phyloP scores from a whole-genome alignment of 2,113 vertebrate species.

The Cynoglossus semilaevis region DNA sequence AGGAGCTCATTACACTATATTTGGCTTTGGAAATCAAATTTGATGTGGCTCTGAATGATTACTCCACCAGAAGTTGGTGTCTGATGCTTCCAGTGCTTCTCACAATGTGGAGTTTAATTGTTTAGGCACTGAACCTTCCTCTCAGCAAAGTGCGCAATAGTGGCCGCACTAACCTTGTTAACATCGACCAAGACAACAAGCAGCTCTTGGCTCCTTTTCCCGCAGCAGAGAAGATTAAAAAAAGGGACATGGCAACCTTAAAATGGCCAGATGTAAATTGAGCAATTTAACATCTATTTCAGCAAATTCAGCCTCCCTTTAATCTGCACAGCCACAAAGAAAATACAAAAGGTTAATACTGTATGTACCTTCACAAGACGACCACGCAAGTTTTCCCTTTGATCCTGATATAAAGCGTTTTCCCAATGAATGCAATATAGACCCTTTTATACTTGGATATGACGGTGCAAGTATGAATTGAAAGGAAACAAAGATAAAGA shows the following conservation, averaged over 20 bases:
- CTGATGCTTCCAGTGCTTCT: constrained; percentile 2
- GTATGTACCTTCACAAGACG: no score
- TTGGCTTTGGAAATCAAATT: background rate
- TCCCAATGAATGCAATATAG: no score
- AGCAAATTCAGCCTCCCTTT: constrained; percentile 49
- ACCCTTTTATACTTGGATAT: no score
- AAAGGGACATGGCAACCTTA: constrained; percentile 25
- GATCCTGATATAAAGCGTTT: constrained; percentile 31
- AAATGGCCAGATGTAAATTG: constrained; percentile 53
- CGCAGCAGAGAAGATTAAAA: constrained; percentile 39
- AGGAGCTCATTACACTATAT: no score
- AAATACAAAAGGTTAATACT: constrained; percentile 69
- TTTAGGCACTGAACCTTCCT: constrained; percentile 35
- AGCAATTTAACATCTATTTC: constrained; percentile 47
- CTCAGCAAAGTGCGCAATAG: constrained; percentile 36
- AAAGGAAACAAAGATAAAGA: no score
- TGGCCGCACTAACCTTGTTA: constrained; percentile 56
- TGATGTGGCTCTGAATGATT: background rate
- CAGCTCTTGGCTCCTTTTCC: constrained; percentile 40
- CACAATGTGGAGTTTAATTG: constrained; percentile 46
- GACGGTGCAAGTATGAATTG: no score
- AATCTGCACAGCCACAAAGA: constrained; percentile 43
- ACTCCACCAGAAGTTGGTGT: background rate
- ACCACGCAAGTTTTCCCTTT: no score
- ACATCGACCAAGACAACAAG: constrained; percentile 55